phyloP scores from a whole-genome alignment of 2,797 vertebrate species.

The Podarcis siculus region DNA sequence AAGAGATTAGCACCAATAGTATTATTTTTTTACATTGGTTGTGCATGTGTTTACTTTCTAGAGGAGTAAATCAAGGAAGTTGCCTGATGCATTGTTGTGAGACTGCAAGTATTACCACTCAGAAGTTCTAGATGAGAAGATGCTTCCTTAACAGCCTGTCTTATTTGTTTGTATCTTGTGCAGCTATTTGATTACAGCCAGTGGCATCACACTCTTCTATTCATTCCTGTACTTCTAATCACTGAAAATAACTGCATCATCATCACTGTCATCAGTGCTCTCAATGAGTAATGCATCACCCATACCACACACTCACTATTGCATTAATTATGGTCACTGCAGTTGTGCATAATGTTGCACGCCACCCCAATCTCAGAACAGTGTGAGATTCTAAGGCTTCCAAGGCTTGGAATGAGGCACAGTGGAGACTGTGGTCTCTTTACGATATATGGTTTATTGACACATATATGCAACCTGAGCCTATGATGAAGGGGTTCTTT shows the following conservation, averaged over 20 bases:
- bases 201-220: neutral
- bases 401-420: no score
- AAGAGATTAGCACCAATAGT: neutral
- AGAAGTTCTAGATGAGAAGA: neutral
- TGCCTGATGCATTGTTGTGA: neutral
- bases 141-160: neutral
- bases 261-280: no score
- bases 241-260: neutral
- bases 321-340: neutral
- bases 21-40: neutral
- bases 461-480: no score
- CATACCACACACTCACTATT: neutral
- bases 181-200: neutral
- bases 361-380: no score
- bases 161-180: neutral
- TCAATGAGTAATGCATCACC: neutral
- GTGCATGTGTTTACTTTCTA: neutral
- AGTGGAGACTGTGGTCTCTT: no score
- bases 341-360: neutral
- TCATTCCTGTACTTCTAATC: neutral
- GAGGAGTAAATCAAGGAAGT: neutral
- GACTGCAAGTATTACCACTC: neutral
- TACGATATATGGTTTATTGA: no score
- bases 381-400: no score
- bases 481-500: no score